A percentile compares a stretch with the other conserved stretches of the same genome.
Conservation (phyloP, 2,888 invertebrate species). For the Dichetophora obliterata region DNA sequence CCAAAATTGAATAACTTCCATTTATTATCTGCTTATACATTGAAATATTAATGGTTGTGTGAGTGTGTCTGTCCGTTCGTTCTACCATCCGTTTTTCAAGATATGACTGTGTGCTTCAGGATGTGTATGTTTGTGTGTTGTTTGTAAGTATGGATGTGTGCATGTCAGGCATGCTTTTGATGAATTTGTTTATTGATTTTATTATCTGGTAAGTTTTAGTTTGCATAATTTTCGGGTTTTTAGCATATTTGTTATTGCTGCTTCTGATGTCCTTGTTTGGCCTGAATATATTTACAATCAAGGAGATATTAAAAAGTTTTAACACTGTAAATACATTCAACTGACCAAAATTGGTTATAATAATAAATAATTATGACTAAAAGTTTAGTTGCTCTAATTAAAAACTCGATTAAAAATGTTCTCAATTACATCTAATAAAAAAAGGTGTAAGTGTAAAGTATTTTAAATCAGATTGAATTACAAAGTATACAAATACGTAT, state of each 20-base stretch:
- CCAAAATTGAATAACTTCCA: not conserved
- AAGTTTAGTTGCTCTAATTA: no score
- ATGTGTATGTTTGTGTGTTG: not conserved
- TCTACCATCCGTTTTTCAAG: not conserved
- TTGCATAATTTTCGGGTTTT: not conserved
- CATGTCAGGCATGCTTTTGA: not conserved
- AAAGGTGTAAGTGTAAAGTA: not conserved
- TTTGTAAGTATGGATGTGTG: not conserved
- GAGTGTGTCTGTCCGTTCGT: not conserved
- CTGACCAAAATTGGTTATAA: not conserved
- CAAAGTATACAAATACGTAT: no score
- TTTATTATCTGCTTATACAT: not conserved
- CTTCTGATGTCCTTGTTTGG: not conserved
- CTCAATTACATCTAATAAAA: no score
- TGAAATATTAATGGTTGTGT: not conserved
- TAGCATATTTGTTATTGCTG: not conserved
- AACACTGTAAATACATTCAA: not conserved
- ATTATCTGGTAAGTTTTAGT: not conserved
- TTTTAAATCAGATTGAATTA: no score
- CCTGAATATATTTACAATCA: no score
- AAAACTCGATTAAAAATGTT: no score
- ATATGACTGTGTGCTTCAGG: not conserved
- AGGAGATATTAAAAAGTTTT: not conserved
- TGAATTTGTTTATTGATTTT: not conserved
- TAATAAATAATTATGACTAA: no score